Evolutionary conservation across 2,888 invertebrate genomes (phyloP), one percentile per base, ranked within the genome.

Genomic region (Leucophora obtusa): DNA sequence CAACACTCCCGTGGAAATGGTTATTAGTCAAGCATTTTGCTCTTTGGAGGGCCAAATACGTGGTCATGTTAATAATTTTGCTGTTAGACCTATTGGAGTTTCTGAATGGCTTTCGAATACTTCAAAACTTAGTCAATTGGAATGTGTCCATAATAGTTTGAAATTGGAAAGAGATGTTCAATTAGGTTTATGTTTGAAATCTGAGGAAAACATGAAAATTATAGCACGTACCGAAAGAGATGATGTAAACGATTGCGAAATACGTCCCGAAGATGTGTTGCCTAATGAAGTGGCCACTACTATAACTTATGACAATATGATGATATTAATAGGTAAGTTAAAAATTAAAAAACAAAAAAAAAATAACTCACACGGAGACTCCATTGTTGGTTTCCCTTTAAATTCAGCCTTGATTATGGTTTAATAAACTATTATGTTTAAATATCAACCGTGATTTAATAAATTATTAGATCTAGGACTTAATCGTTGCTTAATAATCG

Each of bases 91-190:
- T 89, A 93, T 91, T 91, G 97, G 98, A 17, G 93, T 96, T 75
- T 94, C 95, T 68, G 98, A 98, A 90, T 98, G 97, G 91, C 91
- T 98, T 43, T 94, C 95, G 0, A 94, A 96, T 14, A 95, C 96
- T 68, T 96, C 96, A 43, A 93, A 93, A 11, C 92, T 98, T 38
- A 94, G 95, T 80, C 97, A 97, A 88, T 96, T 98, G 89, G 97
- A 97, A 89, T 98, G 98, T 88, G 95, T 98, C 71, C 97, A 98
- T 86, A 95, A 95, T 86, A 98, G 98, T 89, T 95, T 98, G 75
- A 97, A 98, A 87, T 91, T 98, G 86, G 98, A 98, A 88, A 94
- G 95, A 87, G 98, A 98, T 90, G 95, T 97, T 2, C 91, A 93
- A 47, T 89, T 96, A 79, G 93, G 93, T 65, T 88, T 94, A 1